Conservation (phyloP, 1,140 invertebrate genomes). For the Drosophila ironensis region DNA sequence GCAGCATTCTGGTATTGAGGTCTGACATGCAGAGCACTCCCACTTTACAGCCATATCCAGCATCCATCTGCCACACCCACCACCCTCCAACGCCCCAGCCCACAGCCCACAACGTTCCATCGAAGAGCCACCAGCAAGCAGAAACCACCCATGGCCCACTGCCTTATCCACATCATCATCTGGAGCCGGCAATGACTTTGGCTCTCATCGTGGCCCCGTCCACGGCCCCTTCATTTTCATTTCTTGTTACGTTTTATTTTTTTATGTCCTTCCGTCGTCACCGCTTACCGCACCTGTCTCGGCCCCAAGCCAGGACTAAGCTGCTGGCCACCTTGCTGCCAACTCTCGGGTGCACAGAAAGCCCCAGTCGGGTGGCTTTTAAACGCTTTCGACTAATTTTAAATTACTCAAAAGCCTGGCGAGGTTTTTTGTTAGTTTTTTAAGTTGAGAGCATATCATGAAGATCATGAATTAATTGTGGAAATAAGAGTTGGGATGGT, state of each 20-base stretch:
- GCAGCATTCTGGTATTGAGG: constrained; percentile 40
- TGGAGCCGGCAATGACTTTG: constrained; percentile 72
- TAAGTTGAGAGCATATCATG: no score
- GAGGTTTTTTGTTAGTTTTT: not conserved
- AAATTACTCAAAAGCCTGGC: not conserved
- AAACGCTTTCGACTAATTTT: not conserved
- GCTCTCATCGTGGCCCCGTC: constrained; percentile 52
- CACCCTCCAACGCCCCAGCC: no score
- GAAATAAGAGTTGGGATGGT: no score
- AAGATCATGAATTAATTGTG: no score
- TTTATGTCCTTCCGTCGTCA: constrained; percentile 69
- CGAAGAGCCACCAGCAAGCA: no score
- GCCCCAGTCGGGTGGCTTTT: not conserved
- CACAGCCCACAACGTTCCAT: no score
- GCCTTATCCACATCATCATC: constrained; percentile 36
- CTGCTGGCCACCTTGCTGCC: constrained; percentile 59
- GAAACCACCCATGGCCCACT: not conserved
- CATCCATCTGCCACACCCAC: no score
- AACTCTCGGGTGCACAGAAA: not conserved
- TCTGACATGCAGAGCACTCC: constrained; percentile 56
- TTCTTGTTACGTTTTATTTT: constrained; percentile 69
- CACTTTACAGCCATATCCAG: not conserved
- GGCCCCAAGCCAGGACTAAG: constrained; percentile 33
- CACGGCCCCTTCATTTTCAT: constrained; percentile 81
- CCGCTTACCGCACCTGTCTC: constrained; percentile 56